Percentiles rank a stretch among this genome's conserved stretches.
These are phyloP conservation scores for Plebejus anna DNA, from an alignment of 2,888 invertebrate species.

Conservation along the genomic window DNA sequence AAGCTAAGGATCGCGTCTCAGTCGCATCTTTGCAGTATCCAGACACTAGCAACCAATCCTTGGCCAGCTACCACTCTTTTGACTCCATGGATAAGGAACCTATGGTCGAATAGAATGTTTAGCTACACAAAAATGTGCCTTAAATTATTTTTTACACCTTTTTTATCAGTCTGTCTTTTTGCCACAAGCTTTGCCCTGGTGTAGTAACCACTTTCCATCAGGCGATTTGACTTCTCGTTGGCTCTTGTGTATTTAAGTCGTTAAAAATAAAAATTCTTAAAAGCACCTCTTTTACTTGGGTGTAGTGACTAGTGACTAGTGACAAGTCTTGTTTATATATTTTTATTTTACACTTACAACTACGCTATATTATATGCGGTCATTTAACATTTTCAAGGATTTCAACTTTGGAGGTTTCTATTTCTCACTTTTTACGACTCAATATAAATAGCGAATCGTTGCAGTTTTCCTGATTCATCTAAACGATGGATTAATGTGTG, in stretches of 20 bases:
- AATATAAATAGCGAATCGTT: not conserved
- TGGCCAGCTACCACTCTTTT: slow-evolving; percentile 48
- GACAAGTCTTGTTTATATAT: not conserved
- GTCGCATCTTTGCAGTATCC: slow-evolving; percentile 30
- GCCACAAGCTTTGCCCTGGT: not conserved
- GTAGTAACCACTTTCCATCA: not conserved
- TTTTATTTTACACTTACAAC: not conserved
- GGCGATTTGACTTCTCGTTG: not conserved
- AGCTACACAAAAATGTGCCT: not conserved
- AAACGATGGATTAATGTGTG: not conserved
- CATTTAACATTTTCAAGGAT: not conserved
- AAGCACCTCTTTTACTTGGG: not conserved
- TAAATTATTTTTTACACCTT: not conserved
- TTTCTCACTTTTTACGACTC: not conserved
- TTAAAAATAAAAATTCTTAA: not conserved
- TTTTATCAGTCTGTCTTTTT: not conserved
- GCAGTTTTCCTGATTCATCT: not conserved
- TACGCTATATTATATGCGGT: not conserved
- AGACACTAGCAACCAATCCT: slow-evolving; percentile 41
- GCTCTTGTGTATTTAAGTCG: not conserved
- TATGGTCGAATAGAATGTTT: slow-evolving; percentile 40
- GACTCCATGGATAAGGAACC: slow-evolving; percentile 50
- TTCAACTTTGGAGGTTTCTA: not conserved
- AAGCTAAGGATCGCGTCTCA: not conserved
- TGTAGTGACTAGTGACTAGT: too few species aligned